Conservation (phyloP, 2,888 invertebrate species). For the Drosophila nr. medialis region DNA sequence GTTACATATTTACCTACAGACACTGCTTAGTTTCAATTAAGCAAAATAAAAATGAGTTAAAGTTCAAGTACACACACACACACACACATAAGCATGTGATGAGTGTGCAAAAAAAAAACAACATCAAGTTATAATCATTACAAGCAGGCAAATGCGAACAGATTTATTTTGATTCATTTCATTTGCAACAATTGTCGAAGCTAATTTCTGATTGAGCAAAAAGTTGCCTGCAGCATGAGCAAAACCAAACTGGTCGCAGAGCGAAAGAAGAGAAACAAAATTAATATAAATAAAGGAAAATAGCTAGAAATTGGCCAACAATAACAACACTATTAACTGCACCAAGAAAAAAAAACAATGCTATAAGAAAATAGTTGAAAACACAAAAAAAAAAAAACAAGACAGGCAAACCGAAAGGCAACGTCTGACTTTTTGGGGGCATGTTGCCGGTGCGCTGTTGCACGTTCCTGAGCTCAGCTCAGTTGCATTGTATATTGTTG, state of each 20-base stretch:
- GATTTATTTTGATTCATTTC: conserved; percentile 37
- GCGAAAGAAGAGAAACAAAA: conserved; percentile 4
- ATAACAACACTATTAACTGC: conserved; percentile 77
- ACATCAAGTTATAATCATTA: conserved; percentile 22
- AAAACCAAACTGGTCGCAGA: conserved; percentile 27
- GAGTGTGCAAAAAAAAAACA: conserved; percentile 8
- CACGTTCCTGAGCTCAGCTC: conserved; percentile 49
- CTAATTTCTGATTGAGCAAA: conserved; percentile 35
- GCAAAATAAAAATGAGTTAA: conserved; percentile 78
- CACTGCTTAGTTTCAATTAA: conserved; percentile 80
- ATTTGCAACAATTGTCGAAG: conserved; percentile 39
- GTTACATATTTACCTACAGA: conserved; percentile 67
- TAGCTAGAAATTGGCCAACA: conserved; percentile 52
- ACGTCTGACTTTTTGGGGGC: conserved; percentile 56
- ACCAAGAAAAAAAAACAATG: conserved; percentile 38
- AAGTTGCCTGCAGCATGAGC: conserved; percentile 27
- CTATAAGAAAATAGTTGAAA: conserved; percentile 40
- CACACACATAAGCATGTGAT: neutral
- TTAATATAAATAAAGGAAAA: neutral
- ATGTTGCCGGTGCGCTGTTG: conserved; percentile 55
- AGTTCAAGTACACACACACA: conserved; percentile 68
- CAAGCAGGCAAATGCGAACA: conserved; percentile 25
- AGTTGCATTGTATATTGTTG: conserved; percentile 60
- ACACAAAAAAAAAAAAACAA: conserved; percentile 1
- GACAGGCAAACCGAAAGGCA: conserved; percentile 30